Evolutionary conservation across 2,797 vertebrate species (phyloP).

Genomic region (Takifugu rubripes): DNA sequence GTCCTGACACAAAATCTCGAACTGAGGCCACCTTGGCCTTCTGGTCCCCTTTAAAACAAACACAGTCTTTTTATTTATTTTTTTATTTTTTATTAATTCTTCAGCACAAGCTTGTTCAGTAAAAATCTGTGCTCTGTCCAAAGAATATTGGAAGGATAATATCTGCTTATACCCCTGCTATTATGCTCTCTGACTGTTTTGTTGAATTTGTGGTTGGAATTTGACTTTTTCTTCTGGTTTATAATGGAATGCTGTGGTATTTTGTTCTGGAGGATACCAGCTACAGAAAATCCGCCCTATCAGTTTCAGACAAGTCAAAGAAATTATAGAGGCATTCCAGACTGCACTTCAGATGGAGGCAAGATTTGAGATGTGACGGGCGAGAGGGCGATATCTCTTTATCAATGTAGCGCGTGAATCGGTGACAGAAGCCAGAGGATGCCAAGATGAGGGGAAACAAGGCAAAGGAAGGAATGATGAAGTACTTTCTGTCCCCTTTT

Average conservation of each 20-base stretch:
- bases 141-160: background rate
- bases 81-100: slow-evolving; percentile 5
- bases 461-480: slow-evolving; percentile 17
- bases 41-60: slow-evolving; percentile 28
- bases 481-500: slow-evolving; percentile 51
- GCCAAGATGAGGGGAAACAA: slow-evolving; percentile 49
- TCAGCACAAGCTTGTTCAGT: slow-evolving; percentile 14
- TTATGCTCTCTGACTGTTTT: slow-evolving; percentile 22
- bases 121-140: slow-evolving; percentile 19
- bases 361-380: background rate
- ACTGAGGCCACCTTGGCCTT: slow-evolving; percentile 65
- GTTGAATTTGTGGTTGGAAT: slow-evolving; percentile 33
- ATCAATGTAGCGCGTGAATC: slow-evolving; percentile 66
- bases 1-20: slow-evolving; percentile 72
- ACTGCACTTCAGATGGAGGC: slow-evolving; percentile 23
- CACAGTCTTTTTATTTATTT: background rate
- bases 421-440: slow-evolving; percentile 58
- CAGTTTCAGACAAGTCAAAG: slow-evolving; percentile 51
- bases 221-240: slow-evolving; percentile 16
- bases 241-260: slow-evolving; percentile 40
- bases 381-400: slow-evolving; percentile 54
- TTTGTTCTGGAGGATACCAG: slow-evolving; percentile 43
- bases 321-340: slow-evolving; percentile 42
- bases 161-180: too few relatives aligned
- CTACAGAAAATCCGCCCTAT: slow-evolving; percentile 50